These are phyloP conservation scores for Equus przewalskii DNA, from an alignment of 2,113 vertebrate genomes.

Conservation along the genomic window DNA sequence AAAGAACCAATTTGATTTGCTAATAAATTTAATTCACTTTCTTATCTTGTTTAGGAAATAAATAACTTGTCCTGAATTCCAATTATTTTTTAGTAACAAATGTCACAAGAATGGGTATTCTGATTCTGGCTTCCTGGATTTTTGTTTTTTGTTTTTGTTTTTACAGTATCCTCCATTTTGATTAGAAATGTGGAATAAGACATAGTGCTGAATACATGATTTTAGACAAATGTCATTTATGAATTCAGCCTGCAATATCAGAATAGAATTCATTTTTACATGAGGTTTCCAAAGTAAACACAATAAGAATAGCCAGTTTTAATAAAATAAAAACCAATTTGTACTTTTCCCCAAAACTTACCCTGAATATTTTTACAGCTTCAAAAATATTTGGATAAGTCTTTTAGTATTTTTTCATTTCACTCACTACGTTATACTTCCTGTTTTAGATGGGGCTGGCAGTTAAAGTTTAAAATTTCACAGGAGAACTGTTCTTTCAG, in stretches of 20 bases:
- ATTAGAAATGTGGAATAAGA: constrained; percentile 31
- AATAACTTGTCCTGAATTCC: neutral
- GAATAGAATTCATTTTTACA: constrained; percentile 27
- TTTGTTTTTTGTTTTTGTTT: neutral
- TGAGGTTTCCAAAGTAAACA: constrained; percentile 51
- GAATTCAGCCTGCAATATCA: constrained; percentile 61
- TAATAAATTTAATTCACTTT: constrained; percentile 1
- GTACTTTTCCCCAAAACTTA: constrained; percentile 35
- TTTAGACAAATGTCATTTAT: constrained; percentile 30
- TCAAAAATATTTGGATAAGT: constrained; percentile 75
- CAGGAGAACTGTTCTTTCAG: constrained; percentile 55
- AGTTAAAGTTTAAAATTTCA: constrained; percentile 17
- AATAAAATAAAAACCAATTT: constrained; percentile 57
- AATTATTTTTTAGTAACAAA: neutral
- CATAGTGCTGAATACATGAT: neutral
- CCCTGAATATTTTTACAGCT: constrained; percentile 65
- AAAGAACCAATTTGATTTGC: neutral
- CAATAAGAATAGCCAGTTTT: neutral
- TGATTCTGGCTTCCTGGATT: neutral
- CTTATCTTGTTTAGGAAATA: neutral
- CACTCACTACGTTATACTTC: constrained; percentile 32
- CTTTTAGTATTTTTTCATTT: constrained; percentile 70
- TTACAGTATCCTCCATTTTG: neutral
- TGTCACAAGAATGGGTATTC: neutral
- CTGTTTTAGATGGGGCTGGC: constrained; percentile 48